Conservation (phyloP, 2,113 vertebrate species). For the Chunga burmeisteri region DNA sequence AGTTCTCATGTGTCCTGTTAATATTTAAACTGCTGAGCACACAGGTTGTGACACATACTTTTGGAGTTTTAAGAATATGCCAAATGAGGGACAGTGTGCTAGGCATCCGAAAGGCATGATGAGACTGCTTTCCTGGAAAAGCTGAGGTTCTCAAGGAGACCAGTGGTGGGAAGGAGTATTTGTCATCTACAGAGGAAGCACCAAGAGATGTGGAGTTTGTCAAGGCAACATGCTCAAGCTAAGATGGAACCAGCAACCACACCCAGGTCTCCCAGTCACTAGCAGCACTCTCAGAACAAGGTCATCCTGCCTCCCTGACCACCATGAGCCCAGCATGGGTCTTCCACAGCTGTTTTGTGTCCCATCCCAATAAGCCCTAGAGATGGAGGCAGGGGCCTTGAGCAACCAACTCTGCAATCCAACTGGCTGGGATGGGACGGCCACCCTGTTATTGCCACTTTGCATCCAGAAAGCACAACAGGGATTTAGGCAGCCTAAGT, state of each 20-base stretch:
- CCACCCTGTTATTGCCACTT: not conserved
- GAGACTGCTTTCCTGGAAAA: not conserved
- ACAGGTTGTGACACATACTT: not conserved
- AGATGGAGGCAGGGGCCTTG: not conserved
- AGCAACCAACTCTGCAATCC: not conserved
- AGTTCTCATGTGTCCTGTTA: not conserved
- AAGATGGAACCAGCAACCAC: not conserved
- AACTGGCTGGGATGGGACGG: not conserved
- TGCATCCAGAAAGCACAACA: not conserved
- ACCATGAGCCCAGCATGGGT: not conserved
- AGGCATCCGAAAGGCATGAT: not conserved
- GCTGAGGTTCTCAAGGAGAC: not conserved
- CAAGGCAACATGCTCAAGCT: fast-evolving
- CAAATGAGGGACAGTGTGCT: not conserved
- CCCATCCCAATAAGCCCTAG: not conserved
- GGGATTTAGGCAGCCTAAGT: not conserved
- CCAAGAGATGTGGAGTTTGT: not conserved
- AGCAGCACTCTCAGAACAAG: not conserved
- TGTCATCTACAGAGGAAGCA: not conserved
- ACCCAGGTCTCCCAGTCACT: not conserved
- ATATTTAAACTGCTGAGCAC: not conserved
- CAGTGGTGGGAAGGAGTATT: not conserved
- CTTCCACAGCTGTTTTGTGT: not conserved
- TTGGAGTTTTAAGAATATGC: not conserved
- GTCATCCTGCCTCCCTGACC: not conserved